phyloP scores from a whole-genome alignment of 2,888 invertebrate species.

The Papilio protenor region DNA sequence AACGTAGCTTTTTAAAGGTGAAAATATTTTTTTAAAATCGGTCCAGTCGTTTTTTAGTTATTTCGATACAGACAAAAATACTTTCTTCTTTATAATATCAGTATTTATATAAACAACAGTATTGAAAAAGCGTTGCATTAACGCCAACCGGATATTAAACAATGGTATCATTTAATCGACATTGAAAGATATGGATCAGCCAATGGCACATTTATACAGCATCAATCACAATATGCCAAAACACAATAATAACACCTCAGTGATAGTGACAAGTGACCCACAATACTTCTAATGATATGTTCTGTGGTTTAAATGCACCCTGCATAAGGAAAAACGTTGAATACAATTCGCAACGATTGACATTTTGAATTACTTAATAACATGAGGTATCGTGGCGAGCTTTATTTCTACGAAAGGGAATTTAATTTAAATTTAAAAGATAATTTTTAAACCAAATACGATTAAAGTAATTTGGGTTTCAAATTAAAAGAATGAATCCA shows the following conservation, averaged over 20 bases:
- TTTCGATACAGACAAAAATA: too few species aligned
- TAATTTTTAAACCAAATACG: background rate
- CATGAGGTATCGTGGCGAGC: slow-evolving; percentile 11
- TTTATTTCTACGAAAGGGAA: slow-evolving; percentile 13
- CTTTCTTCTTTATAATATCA: too few species aligned
- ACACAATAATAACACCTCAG: slow-evolving; percentile 37
- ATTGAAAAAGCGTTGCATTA: background rate
- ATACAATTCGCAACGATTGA: slow-evolving; percentile 23
- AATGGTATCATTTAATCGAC: slow-evolving; percentile 43
- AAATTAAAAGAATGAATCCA: background rate
- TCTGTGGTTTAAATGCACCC: slow-evolving; percentile 24
- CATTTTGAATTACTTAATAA: slow-evolving; percentile 43
- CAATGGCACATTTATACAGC: slow-evolving; percentile 48
- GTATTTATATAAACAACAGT: background rate
- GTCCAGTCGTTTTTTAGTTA: too few species aligned
- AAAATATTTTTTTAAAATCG: too few species aligned
- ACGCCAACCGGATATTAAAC: slow-evolving; percentile 25
- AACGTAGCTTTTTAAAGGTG: too few species aligned
- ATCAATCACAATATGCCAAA: slow-evolving; percentile 49
- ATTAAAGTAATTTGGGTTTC: background rate
- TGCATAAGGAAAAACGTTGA: slow-evolving; percentile 38
- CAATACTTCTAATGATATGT: slow-evolving; percentile 44
- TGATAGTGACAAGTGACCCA: slow-evolving; percentile 42
- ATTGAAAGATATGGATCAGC: slow-evolving; percentile 48
- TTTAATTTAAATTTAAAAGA: background rate